Percentiles rank a stretch among this genome's conserved stretches.
phyloP scores from a whole-genome alignment of 2,888 invertebrate species.

The Trimorus sp. region DNA sequence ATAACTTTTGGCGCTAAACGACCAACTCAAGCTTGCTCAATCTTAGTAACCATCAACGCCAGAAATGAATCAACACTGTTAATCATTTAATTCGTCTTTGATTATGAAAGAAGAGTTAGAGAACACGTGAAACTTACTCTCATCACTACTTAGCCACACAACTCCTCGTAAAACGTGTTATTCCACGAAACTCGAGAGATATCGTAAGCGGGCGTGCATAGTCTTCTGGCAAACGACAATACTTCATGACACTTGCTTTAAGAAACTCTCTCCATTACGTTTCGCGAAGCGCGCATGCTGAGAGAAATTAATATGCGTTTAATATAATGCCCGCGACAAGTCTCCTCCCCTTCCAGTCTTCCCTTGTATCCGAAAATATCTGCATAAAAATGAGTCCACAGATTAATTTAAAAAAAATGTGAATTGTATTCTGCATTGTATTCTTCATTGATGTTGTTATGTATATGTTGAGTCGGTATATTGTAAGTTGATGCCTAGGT shows the following conservation, averaged over 20 bases:
- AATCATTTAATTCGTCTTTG: too few relatives aligned
- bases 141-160: constrained; percentile 24
- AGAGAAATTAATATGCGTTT: constrained; percentile 55
- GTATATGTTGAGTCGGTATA: too few relatives aligned
- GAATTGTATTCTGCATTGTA: too few relatives aligned
- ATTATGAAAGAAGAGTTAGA: constrained; percentile 7
- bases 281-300: constrained; percentile 32
- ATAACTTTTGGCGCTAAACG: too few relatives aligned
- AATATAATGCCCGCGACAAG: constrained; percentile 28
- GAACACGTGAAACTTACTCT: constrained; percentile 22
- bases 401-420: too few relatives aligned
- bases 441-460: too few relatives aligned
- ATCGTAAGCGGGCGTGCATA: constrained; percentile 40
- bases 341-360: not conserved
- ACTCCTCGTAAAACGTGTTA: constrained; percentile 39
- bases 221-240: constrained; percentile 47
- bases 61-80: not conserved
- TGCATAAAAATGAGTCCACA: not conserved
- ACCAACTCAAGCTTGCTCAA: too few relatives aligned
- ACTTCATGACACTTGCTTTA: constrained; percentile 53
- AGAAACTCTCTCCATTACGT: constrained; percentile 47
- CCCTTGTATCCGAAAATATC: not conserved
- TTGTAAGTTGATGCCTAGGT: too few relatives aligned
- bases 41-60: too few relatives aligned
- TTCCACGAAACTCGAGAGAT: constrained; percentile 45